These are phyloP conservation scores for Anoncus sp. DNA, from an alignment of 2,888 invertebrate species.

Conservation along the genomic window DNA sequence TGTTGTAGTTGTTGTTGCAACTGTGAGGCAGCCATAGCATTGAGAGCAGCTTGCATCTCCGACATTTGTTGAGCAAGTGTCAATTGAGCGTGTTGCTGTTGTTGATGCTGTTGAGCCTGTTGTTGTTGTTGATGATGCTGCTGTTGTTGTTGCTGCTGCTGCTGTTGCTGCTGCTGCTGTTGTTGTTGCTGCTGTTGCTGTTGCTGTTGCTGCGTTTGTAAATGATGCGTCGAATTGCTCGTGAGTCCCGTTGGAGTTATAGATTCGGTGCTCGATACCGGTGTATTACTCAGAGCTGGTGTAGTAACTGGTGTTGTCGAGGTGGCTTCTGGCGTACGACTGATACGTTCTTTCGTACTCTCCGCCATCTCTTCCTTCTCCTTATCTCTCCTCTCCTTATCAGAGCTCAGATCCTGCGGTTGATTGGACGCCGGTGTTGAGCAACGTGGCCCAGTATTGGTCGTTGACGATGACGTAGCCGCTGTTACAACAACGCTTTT, in stretches of 20 bases:
- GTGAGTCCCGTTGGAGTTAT: slow-evolving; percentile 74
- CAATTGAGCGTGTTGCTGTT: slow-evolving; percentile 82
- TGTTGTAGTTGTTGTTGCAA: slow-evolving; percentile 93
- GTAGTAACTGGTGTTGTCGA: slow-evolving; percentile 87
- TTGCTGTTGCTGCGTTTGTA: slow-evolving; percentile 74
- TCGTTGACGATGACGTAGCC: slow-evolving; percentile 83
- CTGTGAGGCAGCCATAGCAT: slow-evolving; percentile 90
- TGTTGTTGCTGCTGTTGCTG: slow-evolving; percentile 76
- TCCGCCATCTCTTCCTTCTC: slow-evolving; percentile 80
- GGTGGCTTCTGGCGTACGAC: slow-evolving; percentile 82
- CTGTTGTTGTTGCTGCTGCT: slow-evolving; percentile 83
- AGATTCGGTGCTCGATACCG: slow-evolving; percentile 86
- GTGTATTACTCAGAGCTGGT: slow-evolving; percentile 85
- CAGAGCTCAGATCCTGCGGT: slow-evolving; percentile 80
- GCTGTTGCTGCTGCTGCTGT: slow-evolving; percentile 84
- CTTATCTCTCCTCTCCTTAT: slow-evolving; percentile 78
- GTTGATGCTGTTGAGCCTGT: slow-evolving; percentile 80
- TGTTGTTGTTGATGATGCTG: slow-evolving; percentile 80
- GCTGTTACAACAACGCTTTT: slow-evolving; percentile 90
- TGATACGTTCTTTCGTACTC: slow-evolving; percentile 79
- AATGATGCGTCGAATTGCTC: slow-evolving; percentile 73
- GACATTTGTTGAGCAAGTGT: slow-evolving; percentile 90
- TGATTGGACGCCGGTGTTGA: slow-evolving; percentile 84
- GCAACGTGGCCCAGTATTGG: slow-evolving; percentile 81
- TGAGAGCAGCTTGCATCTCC: slow-evolving; percentile 93